Evolutionary conservation across 2,797 vertebrate species (phyloP), one percentile per base, ranked within the genome.

Genomic region (Pseudochromis fuscus): DNA sequence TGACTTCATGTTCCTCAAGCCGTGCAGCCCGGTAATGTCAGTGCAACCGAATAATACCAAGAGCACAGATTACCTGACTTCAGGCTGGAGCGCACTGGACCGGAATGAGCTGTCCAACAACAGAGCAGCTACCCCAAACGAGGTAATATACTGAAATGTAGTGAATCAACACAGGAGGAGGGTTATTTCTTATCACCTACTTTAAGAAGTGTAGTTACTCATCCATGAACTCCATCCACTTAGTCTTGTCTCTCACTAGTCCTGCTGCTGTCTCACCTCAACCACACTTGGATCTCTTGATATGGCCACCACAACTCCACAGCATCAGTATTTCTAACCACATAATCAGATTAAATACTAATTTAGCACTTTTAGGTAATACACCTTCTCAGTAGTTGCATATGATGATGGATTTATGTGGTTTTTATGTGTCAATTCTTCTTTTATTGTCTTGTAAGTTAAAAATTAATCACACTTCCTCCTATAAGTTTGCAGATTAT

Each of bases 1-100:
- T 0, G 96, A 96, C 90, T 96, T 97, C 73, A 96, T 96, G 95
- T 97, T 97, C 81, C 93, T 97, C 15, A 96, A 96, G 72, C 95
- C 96, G 4, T 95, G 91, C 81, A 95, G 94, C 28, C 94, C 94
- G 0, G 85, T 89, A 0, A 77, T 90, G 81, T 89, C 89, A 1
- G 74, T 82, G 2, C 91, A 88, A 0, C 85, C 92, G 53, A 96
- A 96, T 62, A 96, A 96, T 0, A 77, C 94, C 66, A 95, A 94
- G 69, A 92, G 91, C 53, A 77, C 90, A 0, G 91, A 94, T 57
- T 91, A 91, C 55, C 84, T 88, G 75, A 90, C 88, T 2, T 72
- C 92, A n/a, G 84, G 85, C 56, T 87, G 94, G 92, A 92, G 86
- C 77, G 68, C 90, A 7, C 72, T 90, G 68, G 80, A 65, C 53